Conservation (phyloP, 2,797 vertebrate genomes). For the Rhinoraja longicauda region DNA sequence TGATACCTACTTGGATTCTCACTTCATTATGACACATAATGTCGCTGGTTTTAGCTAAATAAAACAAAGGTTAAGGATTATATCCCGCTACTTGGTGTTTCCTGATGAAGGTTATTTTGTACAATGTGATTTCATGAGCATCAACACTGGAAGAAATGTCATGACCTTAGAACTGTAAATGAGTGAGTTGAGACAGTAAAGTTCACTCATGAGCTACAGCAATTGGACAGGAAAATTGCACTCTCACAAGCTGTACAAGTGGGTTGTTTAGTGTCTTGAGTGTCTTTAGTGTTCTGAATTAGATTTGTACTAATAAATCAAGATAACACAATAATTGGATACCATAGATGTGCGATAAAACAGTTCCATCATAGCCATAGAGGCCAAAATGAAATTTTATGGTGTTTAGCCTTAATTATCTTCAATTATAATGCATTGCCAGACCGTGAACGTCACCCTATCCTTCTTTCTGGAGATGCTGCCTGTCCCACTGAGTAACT, state of each 20-base stretch:
- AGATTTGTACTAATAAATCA: not conserved
- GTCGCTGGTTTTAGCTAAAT: not conserved
- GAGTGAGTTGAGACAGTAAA: not conserved
- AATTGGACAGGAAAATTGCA: not conserved
- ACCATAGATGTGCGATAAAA: not conserved
- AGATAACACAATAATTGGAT: not conserved
- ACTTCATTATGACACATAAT: not conserved
- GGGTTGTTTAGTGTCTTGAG: not conserved
- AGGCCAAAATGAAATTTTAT: not conserved
- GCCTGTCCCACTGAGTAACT: too few relatives aligned
- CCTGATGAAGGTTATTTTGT: not conserved
- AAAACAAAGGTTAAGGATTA: not conserved
- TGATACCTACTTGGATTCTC: not conserved
- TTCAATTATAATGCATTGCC: slow-evolving; percentile 10
- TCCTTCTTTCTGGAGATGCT: too few relatives aligned
- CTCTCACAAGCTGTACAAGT: not conserved
- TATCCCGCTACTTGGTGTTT: not conserved
- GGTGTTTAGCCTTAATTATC: not conserved
- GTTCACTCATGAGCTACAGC: not conserved
- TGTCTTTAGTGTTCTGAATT: too few relatives aligned
- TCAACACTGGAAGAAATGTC: not conserved
- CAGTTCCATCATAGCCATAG: not conserved
- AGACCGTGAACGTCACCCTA: too few relatives aligned
- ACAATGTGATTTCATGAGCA: not conserved
- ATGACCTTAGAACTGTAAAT: not conserved